Conservation (phyloP, 2,113 vertebrate genomes). For the Bagarius yarrelli region DNA sequence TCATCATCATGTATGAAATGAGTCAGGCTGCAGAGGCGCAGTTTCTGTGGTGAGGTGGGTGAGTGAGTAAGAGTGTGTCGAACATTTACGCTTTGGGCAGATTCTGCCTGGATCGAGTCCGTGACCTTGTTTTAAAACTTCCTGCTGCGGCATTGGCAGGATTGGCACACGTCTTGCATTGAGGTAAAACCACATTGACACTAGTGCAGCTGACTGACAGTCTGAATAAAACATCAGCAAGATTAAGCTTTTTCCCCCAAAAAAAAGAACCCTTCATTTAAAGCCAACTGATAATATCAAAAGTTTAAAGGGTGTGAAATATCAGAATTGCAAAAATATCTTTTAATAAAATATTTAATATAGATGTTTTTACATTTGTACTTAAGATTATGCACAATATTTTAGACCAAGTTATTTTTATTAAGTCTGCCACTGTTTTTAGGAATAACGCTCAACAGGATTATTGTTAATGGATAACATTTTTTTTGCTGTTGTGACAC, state of each 20-base stretch:
- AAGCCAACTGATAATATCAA: background rate
- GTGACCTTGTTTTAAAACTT: constrained; percentile 34
- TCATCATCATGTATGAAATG: constrained; percentile 18
- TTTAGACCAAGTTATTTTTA: too few relatives aligned
- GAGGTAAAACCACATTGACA: constrained; percentile 32
- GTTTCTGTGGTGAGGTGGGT: constrained; percentile 30
- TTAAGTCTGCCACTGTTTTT: too few relatives aligned
- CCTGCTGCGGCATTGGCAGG: constrained; percentile 15
- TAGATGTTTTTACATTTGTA: too few relatives aligned
- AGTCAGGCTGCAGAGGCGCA: background rate
- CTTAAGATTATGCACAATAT: too few relatives aligned
- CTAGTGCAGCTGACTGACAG: background rate
- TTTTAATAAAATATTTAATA: too few relatives aligned
- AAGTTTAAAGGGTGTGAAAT: background rate
- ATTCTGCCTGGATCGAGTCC: constrained; percentile 30
- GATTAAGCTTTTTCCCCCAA: background rate
- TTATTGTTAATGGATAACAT: too few relatives aligned
- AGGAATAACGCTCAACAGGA: too few relatives aligned
- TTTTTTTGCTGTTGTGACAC: background rate
- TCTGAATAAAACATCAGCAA: background rate
- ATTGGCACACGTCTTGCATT: constrained; percentile 10
- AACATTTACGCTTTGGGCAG: constrained; percentile 16
- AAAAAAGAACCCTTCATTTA: background rate
- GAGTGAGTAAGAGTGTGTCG: background rate
- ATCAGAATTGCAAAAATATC: too few relatives aligned